A percentile compares a stretch with the other conserved stretches of the same genome.
Evolutionary conservation across 2,888 invertebrate species (phyloP).

Genomic region (Agonopterix heracliana): DNA sequence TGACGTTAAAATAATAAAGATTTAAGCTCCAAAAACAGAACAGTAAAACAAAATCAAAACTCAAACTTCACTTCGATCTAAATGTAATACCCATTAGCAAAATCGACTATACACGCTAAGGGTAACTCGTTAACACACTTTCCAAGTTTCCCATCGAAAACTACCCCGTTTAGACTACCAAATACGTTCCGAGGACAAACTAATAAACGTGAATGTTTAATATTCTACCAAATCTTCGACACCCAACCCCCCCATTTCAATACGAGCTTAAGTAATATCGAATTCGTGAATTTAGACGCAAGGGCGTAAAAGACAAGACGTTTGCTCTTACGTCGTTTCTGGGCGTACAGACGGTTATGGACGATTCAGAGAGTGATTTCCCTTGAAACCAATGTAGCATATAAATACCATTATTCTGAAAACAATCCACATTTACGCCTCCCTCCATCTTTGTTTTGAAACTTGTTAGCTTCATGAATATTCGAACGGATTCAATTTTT

Average conservation of each 20-base stretch:
- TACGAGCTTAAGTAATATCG: constrained; percentile 65
- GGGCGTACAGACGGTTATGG: constrained; percentile 55
- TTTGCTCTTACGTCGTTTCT: constrained; percentile 19
- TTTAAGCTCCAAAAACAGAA: not conserved
- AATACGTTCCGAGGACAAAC: constrained; percentile 68
- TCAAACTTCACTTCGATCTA: constrained; percentile 32
- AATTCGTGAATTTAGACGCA: constrained; percentile 34
- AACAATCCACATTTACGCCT: constrained; percentile 63
- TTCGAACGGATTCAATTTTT: constrained; percentile 16
- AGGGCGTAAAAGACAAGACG: constrained; percentile 29
- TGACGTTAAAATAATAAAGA: too few relatives aligned
- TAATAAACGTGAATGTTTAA: constrained; percentile 76
- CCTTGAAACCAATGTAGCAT: constrained; percentile 75
- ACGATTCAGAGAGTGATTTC: constrained; percentile 70
- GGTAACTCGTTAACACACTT: constrained; percentile 69
- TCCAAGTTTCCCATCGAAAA: constrained; percentile 61
- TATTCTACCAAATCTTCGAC: constrained; percentile 64
- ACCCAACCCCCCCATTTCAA: constrained; percentile 51
- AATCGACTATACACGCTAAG: constrained; percentile 44
- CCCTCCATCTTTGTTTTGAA: constrained; percentile 45
- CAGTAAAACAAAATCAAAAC: constrained; percentile 1
- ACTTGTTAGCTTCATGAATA: constrained; percentile 46
- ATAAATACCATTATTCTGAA: constrained; percentile 73
- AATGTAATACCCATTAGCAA: constrained; percentile 59
- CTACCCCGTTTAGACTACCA: constrained; percentile 68